Percentiles rank a stretch among this genome's conserved stretches.
Evolutionary conservation across 1,140 invertebrate genomes (phyloP).

Genomic region (Dreissena polymorpha): DNA sequence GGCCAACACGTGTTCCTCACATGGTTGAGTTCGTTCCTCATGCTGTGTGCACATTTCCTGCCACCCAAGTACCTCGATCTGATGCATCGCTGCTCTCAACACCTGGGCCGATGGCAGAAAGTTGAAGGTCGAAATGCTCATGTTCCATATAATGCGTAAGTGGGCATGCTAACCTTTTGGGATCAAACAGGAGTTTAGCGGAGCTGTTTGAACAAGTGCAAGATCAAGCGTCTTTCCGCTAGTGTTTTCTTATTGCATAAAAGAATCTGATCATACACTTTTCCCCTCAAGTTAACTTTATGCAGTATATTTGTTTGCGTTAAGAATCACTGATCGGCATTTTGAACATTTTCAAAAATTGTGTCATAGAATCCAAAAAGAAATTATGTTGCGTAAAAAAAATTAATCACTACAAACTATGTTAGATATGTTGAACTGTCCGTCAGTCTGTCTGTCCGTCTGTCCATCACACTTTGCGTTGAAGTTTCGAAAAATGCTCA

Average conservation of each 20-base stretch:
- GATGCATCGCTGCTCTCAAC: slow-evolving; percentile 92
- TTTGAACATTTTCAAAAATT: no score
- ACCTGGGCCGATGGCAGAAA: slow-evolving; percentile 92
- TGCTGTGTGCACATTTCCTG: slow-evolving; percentile 89
- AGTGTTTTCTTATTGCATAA: neutral
- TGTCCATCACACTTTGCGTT: no score
- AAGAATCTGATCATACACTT: neutral
- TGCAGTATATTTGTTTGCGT: no score
- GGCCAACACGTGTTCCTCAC: slow-evolving; percentile 91
- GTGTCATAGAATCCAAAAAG: no score
- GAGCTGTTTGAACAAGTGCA: no score
- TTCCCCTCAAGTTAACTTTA: no score
- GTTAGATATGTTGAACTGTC: no score
- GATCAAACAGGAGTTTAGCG: neutral
- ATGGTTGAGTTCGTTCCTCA: slow-evolving; percentile 90
- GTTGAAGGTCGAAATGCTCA: slow-evolving; percentile 85
- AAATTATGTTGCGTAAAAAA: no score
- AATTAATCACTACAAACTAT: no score
- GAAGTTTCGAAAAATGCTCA: no score
- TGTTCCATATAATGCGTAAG: slow-evolving; percentile 83
- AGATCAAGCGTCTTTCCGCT: neutral
- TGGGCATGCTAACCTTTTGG: slow-evolving; percentile 23
- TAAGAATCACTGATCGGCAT: no score
- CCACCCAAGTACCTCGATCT: slow-evolving; percentile 91
- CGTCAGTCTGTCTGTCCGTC: no score